These are phyloP conservation scores for Ceyx erithaca DNA, from an alignment of 2,797 vertebrate genomes.

Conservation along the genomic window DNA sequence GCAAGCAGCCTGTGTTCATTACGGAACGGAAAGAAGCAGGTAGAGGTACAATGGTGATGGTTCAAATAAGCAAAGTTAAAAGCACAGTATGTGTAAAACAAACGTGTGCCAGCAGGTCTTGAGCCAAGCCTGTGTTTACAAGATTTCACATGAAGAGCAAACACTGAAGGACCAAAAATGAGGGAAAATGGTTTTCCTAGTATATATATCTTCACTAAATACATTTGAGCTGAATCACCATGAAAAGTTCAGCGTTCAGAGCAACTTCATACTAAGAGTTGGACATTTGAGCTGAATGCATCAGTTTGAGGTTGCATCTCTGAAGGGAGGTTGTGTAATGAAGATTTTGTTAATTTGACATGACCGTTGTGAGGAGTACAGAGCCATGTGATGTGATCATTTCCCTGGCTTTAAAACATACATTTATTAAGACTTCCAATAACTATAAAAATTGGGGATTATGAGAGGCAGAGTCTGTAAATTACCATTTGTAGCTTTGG, in stretches of 20 bases:
- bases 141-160: neutral
- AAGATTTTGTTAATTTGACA: neutral
- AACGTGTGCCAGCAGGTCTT: neutral
- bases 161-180: neutral
- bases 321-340: neutral
- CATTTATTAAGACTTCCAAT: neutral
- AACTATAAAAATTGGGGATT: neutral
- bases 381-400: rapidly evolving
- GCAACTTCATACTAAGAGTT: neutral
- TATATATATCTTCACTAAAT: neutral
- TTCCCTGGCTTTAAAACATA: neutral
- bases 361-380: neutral
- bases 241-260: neutral
- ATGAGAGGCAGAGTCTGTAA: neutral
- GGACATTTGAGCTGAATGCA: rapidly evolving
- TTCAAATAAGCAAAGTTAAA: neutral
- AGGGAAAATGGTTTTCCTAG: neutral
- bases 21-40: neutral
- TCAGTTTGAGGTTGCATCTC: neutral
- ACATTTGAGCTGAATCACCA: neutral
- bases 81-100: neutral
- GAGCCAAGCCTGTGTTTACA: neutral
- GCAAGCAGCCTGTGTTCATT: neutral
- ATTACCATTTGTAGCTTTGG: neutral
- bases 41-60: neutral